A percentile compares a stretch with the other conserved stretches of the same genome.
Conservation (phyloP, 2,113 vertebrate genomes). For the Antigone vipio region DNA sequence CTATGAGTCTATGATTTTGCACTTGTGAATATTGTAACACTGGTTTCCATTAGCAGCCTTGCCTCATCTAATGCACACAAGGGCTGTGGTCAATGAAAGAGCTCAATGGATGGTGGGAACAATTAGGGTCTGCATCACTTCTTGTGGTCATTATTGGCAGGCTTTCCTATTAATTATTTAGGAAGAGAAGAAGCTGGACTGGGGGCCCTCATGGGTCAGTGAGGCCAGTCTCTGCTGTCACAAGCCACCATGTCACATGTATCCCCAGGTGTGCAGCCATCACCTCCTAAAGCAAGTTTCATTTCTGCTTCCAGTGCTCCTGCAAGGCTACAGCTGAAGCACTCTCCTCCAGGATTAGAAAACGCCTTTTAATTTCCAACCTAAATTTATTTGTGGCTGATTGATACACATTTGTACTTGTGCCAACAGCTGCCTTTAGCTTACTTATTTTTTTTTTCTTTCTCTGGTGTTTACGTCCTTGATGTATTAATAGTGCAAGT, state of each 20-base stretch:
- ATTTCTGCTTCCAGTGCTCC: background rate
- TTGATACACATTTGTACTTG: background rate
- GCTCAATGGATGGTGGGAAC: background rate
- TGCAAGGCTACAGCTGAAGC: background rate
- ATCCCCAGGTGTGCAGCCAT: background rate
- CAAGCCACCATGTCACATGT: background rate
- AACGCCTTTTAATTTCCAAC: background rate
- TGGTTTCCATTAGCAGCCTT: background rate
- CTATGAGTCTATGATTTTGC: background rate
- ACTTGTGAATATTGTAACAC: rapidly evolving
- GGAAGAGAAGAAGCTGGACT: background rate
- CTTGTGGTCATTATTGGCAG: background rate
- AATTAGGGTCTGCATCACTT: background rate
- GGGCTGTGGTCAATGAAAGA: background rate
- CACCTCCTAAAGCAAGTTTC: background rate
- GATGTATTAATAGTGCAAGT: background rate
- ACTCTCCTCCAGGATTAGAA: background rate
- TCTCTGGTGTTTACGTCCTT: background rate
- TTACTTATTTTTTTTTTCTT: background rate
- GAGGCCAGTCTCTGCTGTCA: background rate
- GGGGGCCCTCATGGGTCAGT: background rate
- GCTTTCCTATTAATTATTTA: background rate
- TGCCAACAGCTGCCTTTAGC: background rate
- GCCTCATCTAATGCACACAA: background rate
- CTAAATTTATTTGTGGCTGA: background rate